Percentiles rank a stretch among this genome's conserved stretches.
Conservation (phyloP, 2,888 invertebrate genomes). For the Deroplatys truncata region DNA sequence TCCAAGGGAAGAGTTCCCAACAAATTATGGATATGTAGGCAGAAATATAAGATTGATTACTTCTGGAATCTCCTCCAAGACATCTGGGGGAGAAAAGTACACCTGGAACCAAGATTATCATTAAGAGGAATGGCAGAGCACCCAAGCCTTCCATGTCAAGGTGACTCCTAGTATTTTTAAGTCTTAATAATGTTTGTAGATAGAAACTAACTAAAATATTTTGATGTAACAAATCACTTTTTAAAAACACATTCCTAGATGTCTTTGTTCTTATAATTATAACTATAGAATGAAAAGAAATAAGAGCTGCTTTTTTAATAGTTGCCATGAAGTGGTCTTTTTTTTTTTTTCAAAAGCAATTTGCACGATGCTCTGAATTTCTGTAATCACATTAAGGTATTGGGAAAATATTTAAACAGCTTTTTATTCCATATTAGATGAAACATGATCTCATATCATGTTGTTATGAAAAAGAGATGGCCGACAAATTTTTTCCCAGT, state of each 20-base stretch:
- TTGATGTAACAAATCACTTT: conserved; percentile 4
- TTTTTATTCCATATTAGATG: background rate
- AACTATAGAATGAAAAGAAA: background rate
- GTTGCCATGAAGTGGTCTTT: background rate
- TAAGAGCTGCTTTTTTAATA: background rate
- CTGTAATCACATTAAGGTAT: background rate
- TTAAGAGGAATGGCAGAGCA: background rate
- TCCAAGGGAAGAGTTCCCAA: background rate
- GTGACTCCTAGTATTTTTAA: background rate
- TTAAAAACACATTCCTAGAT: conserved; percentile 4
- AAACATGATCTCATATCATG: background rate
- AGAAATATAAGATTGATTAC: background rate
- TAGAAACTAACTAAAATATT: conserved; percentile 1
- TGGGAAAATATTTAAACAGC: background rate
- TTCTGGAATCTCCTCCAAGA: background rate
- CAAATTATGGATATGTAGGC: background rate
- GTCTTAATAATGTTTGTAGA: conserved; percentile 17
- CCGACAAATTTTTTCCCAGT: background rate
- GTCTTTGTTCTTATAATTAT: background rate
- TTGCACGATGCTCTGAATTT: background rate
- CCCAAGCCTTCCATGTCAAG: background rate
- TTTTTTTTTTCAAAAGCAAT: background rate
- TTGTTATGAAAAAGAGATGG: background rate
- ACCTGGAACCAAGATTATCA: background rate
- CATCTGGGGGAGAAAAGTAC: background rate